A percentile compares a stretch with the other conserved stretches of the same genome.
Evolutionary conservation across 1,140 invertebrate genomes (phyloP).

Genomic region (Frieseomelitta varia): DNA sequence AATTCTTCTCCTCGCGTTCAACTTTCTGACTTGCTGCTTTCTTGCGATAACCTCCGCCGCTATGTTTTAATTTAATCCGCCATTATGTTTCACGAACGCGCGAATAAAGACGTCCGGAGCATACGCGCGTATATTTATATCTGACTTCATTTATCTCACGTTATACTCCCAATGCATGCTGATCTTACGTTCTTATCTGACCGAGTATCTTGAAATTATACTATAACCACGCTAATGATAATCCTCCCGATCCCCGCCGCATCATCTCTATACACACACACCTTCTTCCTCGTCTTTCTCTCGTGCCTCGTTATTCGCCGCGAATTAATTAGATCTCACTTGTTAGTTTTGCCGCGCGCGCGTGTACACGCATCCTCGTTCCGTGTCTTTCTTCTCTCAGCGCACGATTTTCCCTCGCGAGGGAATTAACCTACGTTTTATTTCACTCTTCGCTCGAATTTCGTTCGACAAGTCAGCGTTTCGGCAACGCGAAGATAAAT

Average conservation of each 20-base stretch:
- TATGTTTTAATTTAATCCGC: not conserved
- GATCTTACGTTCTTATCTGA: slow-evolving; percentile 46
- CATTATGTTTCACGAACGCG: not conserved
- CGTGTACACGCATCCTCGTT: not conserved
- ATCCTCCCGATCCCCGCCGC: not conserved
- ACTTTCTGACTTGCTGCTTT: not conserved
- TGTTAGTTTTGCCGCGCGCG: slow-evolving; percentile 23
- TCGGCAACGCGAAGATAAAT: not conserved
- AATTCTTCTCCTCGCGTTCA: not conserved
- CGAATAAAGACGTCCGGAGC: slow-evolving; percentile 29
- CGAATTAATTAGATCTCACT: slow-evolving; percentile 38
- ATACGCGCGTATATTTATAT: not conserved
- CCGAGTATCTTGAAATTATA: slow-evolving; percentile 46
- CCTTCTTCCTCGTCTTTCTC: not conserved
- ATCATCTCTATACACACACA: too few relatives aligned
- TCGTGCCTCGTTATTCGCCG: slow-evolving; percentile 30
- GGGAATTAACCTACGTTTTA: not conserved
- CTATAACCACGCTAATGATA: slow-evolving; percentile 43
- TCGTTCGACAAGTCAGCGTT: not conserved
- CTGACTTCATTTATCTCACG: slow-evolving; percentile 46
- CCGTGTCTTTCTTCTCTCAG: not conserved
- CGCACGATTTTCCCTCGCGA: too few relatives aligned
- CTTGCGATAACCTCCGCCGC: too few relatives aligned
- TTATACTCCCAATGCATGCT: slow-evolving; percentile 1
- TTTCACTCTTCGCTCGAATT: not conserved